Evolutionary conservation across 2,888 invertebrate species (phyloP), one percentile per base, ranked within the genome.

Genomic region (Axea sp.): DNA sequence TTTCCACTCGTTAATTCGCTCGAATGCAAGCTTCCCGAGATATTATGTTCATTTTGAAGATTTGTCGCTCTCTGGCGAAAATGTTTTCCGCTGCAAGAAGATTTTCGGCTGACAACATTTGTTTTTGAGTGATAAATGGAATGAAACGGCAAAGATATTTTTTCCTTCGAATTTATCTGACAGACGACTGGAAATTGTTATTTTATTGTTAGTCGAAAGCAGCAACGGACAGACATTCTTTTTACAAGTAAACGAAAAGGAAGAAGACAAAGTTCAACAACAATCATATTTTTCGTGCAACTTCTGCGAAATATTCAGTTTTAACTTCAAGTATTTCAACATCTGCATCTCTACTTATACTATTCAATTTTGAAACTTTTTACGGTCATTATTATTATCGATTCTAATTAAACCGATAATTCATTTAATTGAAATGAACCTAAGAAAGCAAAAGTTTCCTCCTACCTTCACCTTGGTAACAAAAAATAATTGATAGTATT

Each of bases 361-460:
- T 8, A 24, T 28, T 55, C 28, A 15, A 8, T 30, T 33, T 3
- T 31, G 6, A 31, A 62, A 45, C 37, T 69, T 69, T 53, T 69
- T 60, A 30, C 55, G 43, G 2, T 9, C 62, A 47, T 53, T 69
- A 39, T 60, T 26, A 62, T 62, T 69, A 62, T 69, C 39, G 69
- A 69, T 55, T 39, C 45, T 55, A 62, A 69, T 69, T 69, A 62
- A 62, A 69, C 47, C 37, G 26, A 31, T 60, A 55, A 62, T 62
- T 69, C 62, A 55, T 69, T 62, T 39, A 53, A 59, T 49, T 12
- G n/a, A 39, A 35, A 28, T 2, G 47, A 35, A 35, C 60, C 11
- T 37, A n/a, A 26, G 17, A 4, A 43, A 11, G 12, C 37, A 69
- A 69, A 57, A 39, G 24, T 39, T 59, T 8, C 11, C 26, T 15